Percentiles rank a stretch among this genome's conserved stretches.
phyloP scores from a whole-genome alignment of 2,797 vertebrate species.

The Diplodus puntazzo region DNA sequence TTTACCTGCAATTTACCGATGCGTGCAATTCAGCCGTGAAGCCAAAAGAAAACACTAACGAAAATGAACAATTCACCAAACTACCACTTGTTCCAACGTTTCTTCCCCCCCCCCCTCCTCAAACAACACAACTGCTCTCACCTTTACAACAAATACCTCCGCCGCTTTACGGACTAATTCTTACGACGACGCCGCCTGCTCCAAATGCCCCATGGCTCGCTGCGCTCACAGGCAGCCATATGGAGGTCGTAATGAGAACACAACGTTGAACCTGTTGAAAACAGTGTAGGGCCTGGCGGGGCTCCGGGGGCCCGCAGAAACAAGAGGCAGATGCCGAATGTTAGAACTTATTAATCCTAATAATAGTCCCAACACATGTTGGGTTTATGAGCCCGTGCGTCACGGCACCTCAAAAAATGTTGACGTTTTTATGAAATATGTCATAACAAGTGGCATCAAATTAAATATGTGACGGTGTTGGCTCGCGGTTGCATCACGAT shows the following conservation, averaged over 20 bases:
- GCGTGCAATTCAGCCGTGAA: slow-evolving; percentile 34
- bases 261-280: slow-evolving; percentile 78
- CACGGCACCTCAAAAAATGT: background rate
- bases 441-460: slow-evolving; percentile 21
- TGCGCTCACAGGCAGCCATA: slow-evolving; percentile 71
- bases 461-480: slow-evolving; percentile 2
- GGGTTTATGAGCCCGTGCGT: slow-evolving; percentile 44
- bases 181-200: slow-evolving; percentile 50
- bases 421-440: slow-evolving; percentile 17
- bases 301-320: slow-evolving; percentile 64
- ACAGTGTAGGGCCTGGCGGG: slow-evolving; percentile 56
- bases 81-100: slow-evolving; percentile 15
- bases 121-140: slow-evolving; percentile 56
- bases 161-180: slow-evolving; percentile 61
- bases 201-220: slow-evolving; percentile 55
- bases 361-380: slow-evolving; percentile 58
- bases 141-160: slow-evolving; percentile 70
- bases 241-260: slow-evolving; percentile 78
- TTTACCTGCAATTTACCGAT: slow-evolving; percentile 49
- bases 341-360: slow-evolving; percentile 70
- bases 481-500: slow-evolving; percentile 1
- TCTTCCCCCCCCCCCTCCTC: no score
- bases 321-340: slow-evolving; percentile 73
- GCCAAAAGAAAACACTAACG: slow-evolving; percentile 31
- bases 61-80: slow-evolving; percentile 33